These are phyloP conservation scores for Odiellus spinosus DNA, from an alignment of 2,888 invertebrate genomes.

Conservation along the genomic window DNA sequence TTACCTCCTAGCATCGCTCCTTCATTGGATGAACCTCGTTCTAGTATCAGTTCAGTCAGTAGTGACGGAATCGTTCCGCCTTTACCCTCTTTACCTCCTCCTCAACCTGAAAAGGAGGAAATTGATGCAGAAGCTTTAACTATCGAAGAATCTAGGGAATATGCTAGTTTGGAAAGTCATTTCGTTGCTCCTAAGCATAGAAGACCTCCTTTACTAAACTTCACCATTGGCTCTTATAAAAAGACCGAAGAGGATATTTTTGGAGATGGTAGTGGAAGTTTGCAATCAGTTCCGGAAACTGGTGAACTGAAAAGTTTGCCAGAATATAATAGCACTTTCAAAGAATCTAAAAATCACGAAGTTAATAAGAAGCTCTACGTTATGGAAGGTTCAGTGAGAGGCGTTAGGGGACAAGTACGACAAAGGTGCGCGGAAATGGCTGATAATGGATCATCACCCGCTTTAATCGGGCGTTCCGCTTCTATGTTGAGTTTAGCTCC, in stretches of 20 bases:
- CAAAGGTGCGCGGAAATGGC: conserved; percentile 1
- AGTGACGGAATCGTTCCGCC: conserved; percentile 4
- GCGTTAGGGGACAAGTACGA: conserved; percentile 4
- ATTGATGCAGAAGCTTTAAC: too few relatives aligned
- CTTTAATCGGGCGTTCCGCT: conserved; percentile 4
- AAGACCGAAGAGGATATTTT: background rate
- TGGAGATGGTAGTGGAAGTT: background rate
- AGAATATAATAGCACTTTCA: background rate
- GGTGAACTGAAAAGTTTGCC: background rate
- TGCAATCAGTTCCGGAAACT: too few relatives aligned
- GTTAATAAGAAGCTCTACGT: conserved; percentile 2
- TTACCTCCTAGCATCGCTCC: too few relatives aligned
- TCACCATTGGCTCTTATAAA: background rate
- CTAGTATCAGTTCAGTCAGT: too few relatives aligned
- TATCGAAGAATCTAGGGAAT: too few relatives aligned
- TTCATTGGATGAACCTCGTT: too few relatives aligned
- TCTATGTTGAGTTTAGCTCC: conserved; percentile 9
- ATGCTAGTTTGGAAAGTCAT: background rate
- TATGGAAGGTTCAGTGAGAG: conserved; percentile 6
- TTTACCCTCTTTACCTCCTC: conserved; percentile 9
- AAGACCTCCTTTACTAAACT: background rate
- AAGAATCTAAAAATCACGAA: background rate
- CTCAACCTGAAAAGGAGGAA: background rate
- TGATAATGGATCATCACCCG: background rate
- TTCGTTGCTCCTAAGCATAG: background rate